Percentiles rank a stretch among this genome's conserved stretches.
These are phyloP conservation scores for Carcharodon carcharias DNA, from an alignment of 2,797 vertebrate species.

Conservation along the genomic window DNA sequence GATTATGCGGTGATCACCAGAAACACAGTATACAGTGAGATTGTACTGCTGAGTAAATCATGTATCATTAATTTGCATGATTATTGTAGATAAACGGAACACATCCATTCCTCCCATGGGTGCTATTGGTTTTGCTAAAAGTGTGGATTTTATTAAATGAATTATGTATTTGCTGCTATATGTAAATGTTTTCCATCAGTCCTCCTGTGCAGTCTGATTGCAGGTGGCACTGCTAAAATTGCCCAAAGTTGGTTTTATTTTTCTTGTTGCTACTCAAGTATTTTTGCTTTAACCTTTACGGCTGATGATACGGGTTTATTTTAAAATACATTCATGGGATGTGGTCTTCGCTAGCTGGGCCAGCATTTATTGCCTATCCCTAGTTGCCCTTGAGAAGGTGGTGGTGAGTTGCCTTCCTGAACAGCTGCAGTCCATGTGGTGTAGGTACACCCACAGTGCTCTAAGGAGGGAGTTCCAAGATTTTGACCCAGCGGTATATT, in stretches of 20 bases:
- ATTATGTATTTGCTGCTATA: not conserved
- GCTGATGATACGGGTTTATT: not conserved
- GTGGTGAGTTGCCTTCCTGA: too few relatives aligned
- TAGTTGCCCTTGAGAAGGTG: too few relatives aligned
- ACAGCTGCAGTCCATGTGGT: too few relatives aligned
- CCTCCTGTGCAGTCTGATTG: not conserved
- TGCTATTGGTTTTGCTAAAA: not conserved
- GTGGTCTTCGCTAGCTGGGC: too few relatives aligned
- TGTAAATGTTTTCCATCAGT: not conserved
- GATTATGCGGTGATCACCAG: not conserved
- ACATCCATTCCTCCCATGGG: not conserved
- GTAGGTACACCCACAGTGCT: too few relatives aligned
- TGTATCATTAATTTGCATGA: not conserved
- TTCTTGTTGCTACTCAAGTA: not conserved
- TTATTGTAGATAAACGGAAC: not conserved
- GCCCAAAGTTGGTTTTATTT: not conserved
- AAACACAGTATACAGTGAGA: not conserved
- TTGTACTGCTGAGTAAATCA: not conserved
- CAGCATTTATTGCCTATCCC: too few relatives aligned
- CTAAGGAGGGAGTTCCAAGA: too few relatives aligned
- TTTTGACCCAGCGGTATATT: too few relatives aligned
- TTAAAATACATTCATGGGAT: too few relatives aligned
- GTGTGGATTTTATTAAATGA: not conserved
- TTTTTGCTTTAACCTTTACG: not conserved
- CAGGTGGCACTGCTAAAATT: not conserved